Percentiles rank a stretch among this genome's conserved stretches.
Evolutionary conservation across 2,113 vertebrate species (phyloP).

Genomic region (Herpailurus yagouaroundi): DNA sequence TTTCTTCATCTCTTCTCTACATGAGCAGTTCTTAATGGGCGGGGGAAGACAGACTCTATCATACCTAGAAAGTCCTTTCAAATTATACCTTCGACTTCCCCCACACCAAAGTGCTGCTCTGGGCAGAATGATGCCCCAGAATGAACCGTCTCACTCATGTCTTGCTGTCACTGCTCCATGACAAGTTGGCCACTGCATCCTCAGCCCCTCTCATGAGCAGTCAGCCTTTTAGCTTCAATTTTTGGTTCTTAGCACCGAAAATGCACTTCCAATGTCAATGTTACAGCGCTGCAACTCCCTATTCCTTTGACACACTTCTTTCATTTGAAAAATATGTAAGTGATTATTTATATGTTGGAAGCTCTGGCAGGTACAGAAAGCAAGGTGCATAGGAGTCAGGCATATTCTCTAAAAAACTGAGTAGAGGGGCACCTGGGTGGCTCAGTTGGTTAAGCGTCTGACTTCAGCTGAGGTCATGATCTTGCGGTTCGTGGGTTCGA

Average conservation of each 20-base stretch:
- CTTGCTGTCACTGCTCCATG: not conserved
- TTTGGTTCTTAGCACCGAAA: not conserved
- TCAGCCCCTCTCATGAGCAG: not conserved
- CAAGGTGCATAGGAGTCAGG: not conserved
- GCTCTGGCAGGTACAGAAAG: not conserved
- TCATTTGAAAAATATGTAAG: not conserved
- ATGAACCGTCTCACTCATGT: not conserved
- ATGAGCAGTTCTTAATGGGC: not conserved
- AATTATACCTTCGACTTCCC: not conserved
- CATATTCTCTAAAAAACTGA: not conserved
- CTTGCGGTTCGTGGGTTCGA: too few relatives aligned
- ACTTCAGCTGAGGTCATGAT: too few relatives aligned
- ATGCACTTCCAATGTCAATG: not conserved
- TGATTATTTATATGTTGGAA: not conserved
- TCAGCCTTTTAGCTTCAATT: not conserved
- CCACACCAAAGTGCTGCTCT: fast-evolving
- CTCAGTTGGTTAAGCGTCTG: too few relatives aligned
- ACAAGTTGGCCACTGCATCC: too few relatives aligned
- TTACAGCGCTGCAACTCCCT: not conserved
- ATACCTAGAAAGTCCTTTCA: not conserved
- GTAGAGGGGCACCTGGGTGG: too few relatives aligned
- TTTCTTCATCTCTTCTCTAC: not conserved
- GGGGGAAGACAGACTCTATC: not conserved
- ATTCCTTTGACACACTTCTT: not conserved
- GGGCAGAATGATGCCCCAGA: not conserved